Conservation (phyloP, 2,113 vertebrate genomes). For the Vimba vimba region DNA sequence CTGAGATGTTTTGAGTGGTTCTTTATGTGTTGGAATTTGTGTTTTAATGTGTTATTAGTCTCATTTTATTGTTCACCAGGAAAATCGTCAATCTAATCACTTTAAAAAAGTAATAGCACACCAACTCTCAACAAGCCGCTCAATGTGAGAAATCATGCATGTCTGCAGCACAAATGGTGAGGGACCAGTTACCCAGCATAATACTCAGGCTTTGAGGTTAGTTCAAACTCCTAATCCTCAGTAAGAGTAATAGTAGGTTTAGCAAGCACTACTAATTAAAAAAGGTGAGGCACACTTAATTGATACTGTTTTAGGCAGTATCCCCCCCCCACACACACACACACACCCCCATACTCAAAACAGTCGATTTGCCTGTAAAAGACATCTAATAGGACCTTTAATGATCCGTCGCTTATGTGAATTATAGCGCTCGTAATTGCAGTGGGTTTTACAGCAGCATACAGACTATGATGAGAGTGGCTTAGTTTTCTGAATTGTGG, state of each 20-base stretch:
- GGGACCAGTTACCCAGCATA: not conserved
- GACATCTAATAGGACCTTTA: constrained; percentile 12
- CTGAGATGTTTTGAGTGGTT: too few relatives aligned
- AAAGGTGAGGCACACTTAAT: not conserved
- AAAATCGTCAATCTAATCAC: not conserved
- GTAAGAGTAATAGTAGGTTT: not conserved
- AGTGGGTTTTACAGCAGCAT: constrained; percentile 30
- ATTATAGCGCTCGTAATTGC: constrained; percentile 25
- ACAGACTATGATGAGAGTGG: not conserved
- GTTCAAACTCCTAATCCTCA: not conserved
- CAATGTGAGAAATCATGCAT: not conserved
- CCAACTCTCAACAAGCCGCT: not conserved
- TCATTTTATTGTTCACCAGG: not conserved
- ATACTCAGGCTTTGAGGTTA: not conserved
- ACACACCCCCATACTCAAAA: not conserved
- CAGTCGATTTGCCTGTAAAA: constrained; percentile 21
- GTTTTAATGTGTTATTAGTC: too few relatives aligned
- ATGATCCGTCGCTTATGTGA: not conserved
- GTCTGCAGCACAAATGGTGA: not conserved
- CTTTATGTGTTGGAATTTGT: too few relatives aligned
- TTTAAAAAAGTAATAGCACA: not conserved
- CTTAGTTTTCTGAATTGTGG: constrained; percentile 38
- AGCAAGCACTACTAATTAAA: constrained; percentile 12
- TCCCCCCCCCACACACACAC: too few relatives aligned
- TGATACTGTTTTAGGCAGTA: not conserved